Evolutionary conservation across 2,113 vertebrate genomes (phyloP).

Genomic region (Marmota monax): DNA sequence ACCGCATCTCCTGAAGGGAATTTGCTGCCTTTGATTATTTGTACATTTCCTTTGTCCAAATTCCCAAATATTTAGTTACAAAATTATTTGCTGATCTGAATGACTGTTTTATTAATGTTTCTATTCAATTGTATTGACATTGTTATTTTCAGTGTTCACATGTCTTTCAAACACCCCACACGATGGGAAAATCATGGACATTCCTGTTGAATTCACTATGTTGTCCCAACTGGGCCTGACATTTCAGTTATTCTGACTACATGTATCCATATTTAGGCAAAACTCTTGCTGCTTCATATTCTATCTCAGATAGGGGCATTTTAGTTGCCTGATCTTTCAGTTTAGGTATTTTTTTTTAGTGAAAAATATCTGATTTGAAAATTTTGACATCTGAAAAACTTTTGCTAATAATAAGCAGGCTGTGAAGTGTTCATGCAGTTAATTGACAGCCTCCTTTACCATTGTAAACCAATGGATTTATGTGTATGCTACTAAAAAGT

Average conservation of each 20-base stretch:
- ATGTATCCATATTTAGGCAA: slow-evolving; percentile 60
- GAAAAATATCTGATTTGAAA: slow-evolving; percentile 35
- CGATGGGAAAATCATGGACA: background rate
- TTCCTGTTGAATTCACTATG: slow-evolving; percentile 24
- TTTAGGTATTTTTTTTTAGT: slow-evolving; percentile 45
- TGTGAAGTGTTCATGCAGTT: background rate
- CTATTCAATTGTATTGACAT: slow-evolving; percentile 31
- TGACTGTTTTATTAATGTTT: slow-evolving; percentile 60
- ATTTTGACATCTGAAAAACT: background rate
- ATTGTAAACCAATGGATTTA: background rate
- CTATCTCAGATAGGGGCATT: slow-evolving; percentile 20
- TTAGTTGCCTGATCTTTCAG: background rate
- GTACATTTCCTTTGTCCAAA: slow-evolving; percentile 50
- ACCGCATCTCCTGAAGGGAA: slow-evolving; percentile 70
- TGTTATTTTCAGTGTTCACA: background rate
- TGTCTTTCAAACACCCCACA: slow-evolving; percentile 49
- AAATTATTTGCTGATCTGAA: slow-evolving; percentile 46
- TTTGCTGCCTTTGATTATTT: slow-evolving; percentile 70
- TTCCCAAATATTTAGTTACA: slow-evolving; percentile 53
- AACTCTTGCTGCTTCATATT: slow-evolving; percentile 30
- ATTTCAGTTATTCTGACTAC: slow-evolving; percentile 16
- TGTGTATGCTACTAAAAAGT: background rate
- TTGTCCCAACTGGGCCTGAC: background rate
- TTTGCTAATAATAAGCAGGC: background rate
- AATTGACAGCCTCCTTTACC: background rate